Conservation (phyloP, 2,113 vertebrate genomes). For the Rhineura floridana region DNA sequence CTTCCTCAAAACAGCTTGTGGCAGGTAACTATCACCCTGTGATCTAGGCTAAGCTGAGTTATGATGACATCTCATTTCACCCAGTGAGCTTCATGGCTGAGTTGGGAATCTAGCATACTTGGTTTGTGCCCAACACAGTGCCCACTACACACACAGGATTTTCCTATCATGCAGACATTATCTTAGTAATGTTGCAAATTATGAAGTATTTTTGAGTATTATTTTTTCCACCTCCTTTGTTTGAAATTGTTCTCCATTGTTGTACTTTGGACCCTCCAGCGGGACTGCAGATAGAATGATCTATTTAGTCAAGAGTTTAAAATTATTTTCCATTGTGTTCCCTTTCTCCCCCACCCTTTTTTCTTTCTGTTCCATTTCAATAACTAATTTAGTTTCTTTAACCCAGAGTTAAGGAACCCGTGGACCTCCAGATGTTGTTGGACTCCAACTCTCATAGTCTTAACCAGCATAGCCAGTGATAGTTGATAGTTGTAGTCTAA, state of each 20-base stretch:
- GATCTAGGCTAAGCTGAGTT: not conserved
- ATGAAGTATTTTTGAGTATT: not conserved
- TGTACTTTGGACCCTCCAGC: not conserved
- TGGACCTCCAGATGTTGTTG: not conserved
- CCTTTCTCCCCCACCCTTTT: too few species aligned
- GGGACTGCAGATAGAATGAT: not conserved
- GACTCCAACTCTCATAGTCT: not conserved
- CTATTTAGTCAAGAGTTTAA: conserved; percentile 12
- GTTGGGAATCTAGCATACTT: too few species aligned
- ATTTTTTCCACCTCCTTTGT: not conserved
- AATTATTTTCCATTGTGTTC: conserved; percentile 26
- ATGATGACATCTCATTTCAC: not conserved
- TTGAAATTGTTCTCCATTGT: not conserved
- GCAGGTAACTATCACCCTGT: not conserved
- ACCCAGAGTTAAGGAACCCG: not conserved
- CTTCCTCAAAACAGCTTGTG: not conserved
- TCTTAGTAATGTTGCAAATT: not conserved
- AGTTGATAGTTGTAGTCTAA: not conserved
- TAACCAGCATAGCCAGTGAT: not conserved
- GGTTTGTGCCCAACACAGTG: not conserved
- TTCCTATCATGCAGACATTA: not conserved
- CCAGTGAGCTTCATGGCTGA: not conserved
- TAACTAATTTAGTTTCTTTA: not conserved
- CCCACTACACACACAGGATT: not conserved
- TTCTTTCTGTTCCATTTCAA: conserved; percentile 5